Conservation (phyloP, 1,140 invertebrate species). For the Drosophila mauritiana region DNA sequence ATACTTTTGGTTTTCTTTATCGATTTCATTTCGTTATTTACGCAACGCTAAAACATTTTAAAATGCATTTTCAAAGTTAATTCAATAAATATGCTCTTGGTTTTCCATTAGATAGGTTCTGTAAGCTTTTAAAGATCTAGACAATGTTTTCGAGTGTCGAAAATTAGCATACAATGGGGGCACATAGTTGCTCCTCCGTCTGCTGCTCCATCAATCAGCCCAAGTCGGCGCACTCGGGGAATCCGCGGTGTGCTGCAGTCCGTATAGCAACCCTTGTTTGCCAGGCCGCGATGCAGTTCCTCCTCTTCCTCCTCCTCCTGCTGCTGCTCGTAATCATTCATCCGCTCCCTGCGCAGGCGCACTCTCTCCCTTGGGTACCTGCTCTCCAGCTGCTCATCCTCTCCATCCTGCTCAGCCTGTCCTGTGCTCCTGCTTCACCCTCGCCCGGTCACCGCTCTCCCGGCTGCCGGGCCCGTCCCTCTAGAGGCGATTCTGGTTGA, state of each 20-base stretch:
- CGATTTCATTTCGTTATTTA: slow-evolving; percentile 48
- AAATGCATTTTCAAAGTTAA: slow-evolving; percentile 81
- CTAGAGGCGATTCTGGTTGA: slow-evolving; percentile 84
- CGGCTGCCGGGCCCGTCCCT: slow-evolving; percentile 37
- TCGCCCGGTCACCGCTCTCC: slow-evolving; percentile 49
- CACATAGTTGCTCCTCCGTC: slow-evolving; percentile 20
- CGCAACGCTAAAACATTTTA: slow-evolving; percentile 78
- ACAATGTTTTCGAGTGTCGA: slow-evolving; percentile 70
- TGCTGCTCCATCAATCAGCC: slow-evolving; percentile 2
- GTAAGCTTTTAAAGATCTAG: slow-evolving; percentile 75
- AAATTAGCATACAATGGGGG: slow-evolving; percentile 68
- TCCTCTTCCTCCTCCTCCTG: slow-evolving; percentile 1
- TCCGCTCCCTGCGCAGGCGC: slow-evolving; percentile 21
- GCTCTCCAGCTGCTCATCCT: slow-evolving; percentile 8
- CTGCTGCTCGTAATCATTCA: background rate
- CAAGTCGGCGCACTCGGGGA: slow-evolving; percentile 4
- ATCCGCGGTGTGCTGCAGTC: slow-evolving; percentile 24
- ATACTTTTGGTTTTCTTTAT: slow-evolving; percentile 57
- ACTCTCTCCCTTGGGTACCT: slow-evolving; percentile 1
- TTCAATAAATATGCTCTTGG: slow-evolving; percentile 62
- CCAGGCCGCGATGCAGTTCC: slow-evolving; percentile 33
- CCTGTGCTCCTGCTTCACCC: slow-evolving; percentile 36
- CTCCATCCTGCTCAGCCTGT: background rate
- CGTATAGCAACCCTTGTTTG: slow-evolving; percentile 62
- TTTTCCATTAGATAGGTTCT: slow-evolving; percentile 50